These are phyloP conservation scores for Cyprinodon diabolis DNA, from an alignment of 2,797 vertebrate genomes.

Conservation along the genomic window DNA sequence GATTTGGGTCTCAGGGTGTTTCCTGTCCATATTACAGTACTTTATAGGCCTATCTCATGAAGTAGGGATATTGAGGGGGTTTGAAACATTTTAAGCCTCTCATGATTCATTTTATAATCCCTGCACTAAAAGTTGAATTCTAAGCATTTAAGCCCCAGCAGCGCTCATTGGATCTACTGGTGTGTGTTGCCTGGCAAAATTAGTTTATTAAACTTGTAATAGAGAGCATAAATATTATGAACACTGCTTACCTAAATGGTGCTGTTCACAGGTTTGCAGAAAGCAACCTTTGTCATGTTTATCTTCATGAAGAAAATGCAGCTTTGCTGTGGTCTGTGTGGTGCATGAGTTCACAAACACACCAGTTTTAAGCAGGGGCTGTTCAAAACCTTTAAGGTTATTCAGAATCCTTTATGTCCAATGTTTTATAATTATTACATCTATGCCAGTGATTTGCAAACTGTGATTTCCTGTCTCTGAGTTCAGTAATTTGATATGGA, in stretches of 20 bases:
- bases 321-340: constrained; percentile 4
- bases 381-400: not conserved
- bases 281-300: constrained; percentile 12
- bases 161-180: constrained; percentile 33
- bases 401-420: not conserved
- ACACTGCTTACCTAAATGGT: constrained; percentile 20
- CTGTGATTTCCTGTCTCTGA: not conserved
- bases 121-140: constrained; percentile 39
- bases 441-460: not conserved
- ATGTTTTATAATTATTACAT: not conserved
- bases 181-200: constrained; percentile 63
- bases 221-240: constrained; percentile 41
- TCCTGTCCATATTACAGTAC: constrained; percentile 8
- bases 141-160: constrained; percentile 41
- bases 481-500: not conserved
- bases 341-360: not conserved
- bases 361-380: not conserved
- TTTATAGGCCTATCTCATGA: constrained; percentile 28
- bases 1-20: constrained; percentile 15
- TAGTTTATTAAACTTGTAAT: constrained; percentile 43
- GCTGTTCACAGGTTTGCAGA: constrained; percentile 11
- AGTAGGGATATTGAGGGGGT: constrained; percentile 15
- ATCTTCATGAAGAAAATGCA: constrained; percentile 13
- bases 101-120: constrained; percentile 49
- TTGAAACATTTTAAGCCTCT: constrained; percentile 44